Evolutionary conservation across 2,113 vertebrate genomes (phyloP).

Genomic region (Corapipo altera): DNA sequence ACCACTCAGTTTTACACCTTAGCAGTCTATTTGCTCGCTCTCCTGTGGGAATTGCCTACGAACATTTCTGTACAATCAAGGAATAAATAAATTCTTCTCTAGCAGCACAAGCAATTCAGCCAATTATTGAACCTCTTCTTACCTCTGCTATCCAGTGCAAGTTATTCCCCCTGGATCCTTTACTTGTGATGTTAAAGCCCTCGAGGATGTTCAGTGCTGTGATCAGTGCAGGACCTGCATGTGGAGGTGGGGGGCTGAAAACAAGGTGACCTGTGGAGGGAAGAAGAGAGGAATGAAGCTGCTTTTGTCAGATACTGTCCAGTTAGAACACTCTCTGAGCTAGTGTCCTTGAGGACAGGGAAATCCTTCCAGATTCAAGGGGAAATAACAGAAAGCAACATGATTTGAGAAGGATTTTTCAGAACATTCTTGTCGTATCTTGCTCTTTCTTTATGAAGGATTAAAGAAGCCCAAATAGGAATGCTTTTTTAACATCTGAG

Average conservation of each 20-base stretch:
- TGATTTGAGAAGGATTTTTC: neutral
- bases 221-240: slow-evolving; percentile 89
- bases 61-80: neutral
- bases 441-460: neutral
- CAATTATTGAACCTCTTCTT: slow-evolving; percentile 8
- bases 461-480: neutral
- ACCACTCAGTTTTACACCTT: neutral
- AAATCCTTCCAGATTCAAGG: neutral
- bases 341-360: neutral
- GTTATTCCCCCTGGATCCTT: slow-evolving; percentile 77
- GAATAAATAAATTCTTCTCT: neutral
- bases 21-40: neutral
- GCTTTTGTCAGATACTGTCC: neutral
- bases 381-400: neutral
- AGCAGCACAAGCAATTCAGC: neutral
- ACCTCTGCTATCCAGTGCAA: slow-evolving; percentile 95
- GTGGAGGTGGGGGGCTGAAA: slow-evolving; percentile 87
- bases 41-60: neutral
- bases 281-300: slow-evolving; percentile 15
- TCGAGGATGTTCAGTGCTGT: slow-evolving; percentile 94
- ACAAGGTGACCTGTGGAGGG: slow-evolving; percentile 84
- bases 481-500: neutral
- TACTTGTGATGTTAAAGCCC: slow-evolving; percentile 89
- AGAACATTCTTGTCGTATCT: neutral
- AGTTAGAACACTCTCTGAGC: neutral